Evolutionary conservation across 2,797 vertebrate species (phyloP).

Genomic region (Luscinia megarhynchos): DNA sequence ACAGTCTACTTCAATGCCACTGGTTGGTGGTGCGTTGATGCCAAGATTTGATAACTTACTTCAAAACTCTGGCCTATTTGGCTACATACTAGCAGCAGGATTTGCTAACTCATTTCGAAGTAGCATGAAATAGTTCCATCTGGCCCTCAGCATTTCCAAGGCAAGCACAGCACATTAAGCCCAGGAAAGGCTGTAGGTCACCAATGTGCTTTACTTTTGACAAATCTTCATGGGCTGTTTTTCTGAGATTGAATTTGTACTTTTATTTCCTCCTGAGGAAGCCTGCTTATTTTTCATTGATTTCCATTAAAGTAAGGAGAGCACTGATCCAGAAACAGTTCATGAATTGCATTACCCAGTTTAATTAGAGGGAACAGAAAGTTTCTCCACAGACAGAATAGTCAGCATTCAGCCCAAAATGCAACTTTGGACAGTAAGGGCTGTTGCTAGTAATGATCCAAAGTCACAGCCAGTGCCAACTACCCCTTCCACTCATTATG

Average conservation of each 20-base stretch:
- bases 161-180: not conserved
- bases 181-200: not conserved
- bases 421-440: constrained; percentile 24
- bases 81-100: not conserved
- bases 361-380: constrained; percentile 77
- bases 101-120: not conserved
- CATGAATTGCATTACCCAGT: constrained; percentile 75
- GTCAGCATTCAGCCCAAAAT: constrained; percentile 53
- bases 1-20: not conserved
- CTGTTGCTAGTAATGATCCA: not conserved
- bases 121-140: not conserved
- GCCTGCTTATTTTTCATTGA: constrained; percentile 73
- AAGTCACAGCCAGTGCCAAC: constrained; percentile 23
- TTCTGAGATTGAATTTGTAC: constrained; percentile 63
- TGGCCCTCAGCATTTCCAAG: not conserved
- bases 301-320: constrained; percentile 72
- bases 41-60: constrained; percentile 14
- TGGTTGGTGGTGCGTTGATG: not conserved
- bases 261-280: constrained; percentile 63
- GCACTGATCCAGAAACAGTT: constrained; percentile 73
- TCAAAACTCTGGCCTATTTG: not conserved
- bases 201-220: not conserved
- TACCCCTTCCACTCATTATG: constrained; percentile 8
- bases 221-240: constrained; percentile 51
- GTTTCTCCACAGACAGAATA: constrained; percentile 58